Conservation (phyloP, 35 echinoderm and acorn worm species). For the Apostichopus californicus region DNA sequence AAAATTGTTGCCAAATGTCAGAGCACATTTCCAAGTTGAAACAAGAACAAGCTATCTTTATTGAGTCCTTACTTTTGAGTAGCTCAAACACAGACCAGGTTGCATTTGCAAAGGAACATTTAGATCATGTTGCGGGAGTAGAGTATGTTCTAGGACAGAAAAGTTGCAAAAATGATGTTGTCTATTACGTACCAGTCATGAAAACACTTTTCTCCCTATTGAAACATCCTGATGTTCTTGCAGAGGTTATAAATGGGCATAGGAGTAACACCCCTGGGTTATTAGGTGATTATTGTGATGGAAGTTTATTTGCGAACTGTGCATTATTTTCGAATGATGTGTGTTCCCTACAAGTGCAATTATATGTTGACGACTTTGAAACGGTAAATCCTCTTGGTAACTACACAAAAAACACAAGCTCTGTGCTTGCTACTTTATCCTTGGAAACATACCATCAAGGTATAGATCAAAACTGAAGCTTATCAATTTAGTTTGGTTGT, state of each 20-base stretch:
- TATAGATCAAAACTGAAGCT: constrained; percentile 11
- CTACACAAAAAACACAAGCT: constrained; percentile 33
- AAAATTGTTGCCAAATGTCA: neutral
- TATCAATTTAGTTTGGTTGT: constrained; percentile 12
- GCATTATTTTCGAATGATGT: constrained; percentile 34
- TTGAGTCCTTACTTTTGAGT: neutral
- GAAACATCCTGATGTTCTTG: constrained; percentile 13
- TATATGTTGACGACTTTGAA: constrained; percentile 31
- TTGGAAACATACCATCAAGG: constrained; percentile 29
- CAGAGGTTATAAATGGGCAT: constrained; percentile 38
- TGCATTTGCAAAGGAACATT: constrained; percentile 28
- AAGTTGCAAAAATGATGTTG: constrained; percentile 31
- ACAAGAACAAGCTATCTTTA: no score
- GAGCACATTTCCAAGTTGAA: neutral
- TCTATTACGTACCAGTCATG: constrained; percentile 24
- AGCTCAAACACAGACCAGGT: constrained; percentile 23
- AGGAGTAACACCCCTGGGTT: constrained; percentile 5
- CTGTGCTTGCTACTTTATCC: constrained; percentile 16
- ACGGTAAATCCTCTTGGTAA: constrained; percentile 11
- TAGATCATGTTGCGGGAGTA: constrained; percentile 17
- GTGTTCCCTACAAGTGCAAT: constrained; percentile 25
- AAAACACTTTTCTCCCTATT: constrained; percentile 9
- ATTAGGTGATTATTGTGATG: constrained; percentile 17
- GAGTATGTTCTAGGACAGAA: constrained; percentile 34
- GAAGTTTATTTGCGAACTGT: neutral